Conservation (phyloP, 2,797 vertebrate species). For the Chaetophractus vellerosus region DNA sequence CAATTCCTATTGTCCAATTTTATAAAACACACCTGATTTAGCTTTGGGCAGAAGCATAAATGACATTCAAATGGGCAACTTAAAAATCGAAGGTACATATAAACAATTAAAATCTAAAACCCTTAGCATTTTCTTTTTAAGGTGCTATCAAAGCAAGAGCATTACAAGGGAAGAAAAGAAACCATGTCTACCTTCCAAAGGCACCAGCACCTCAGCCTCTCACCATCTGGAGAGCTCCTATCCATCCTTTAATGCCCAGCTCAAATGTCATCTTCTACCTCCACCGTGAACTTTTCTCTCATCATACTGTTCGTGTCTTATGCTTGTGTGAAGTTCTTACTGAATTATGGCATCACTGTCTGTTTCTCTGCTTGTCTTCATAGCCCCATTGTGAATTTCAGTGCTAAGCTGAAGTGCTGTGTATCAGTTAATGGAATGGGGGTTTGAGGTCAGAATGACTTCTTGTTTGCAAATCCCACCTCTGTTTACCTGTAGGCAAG, state of each 20-base stretch:
- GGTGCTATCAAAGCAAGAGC: background rate
- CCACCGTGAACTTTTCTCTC: background rate
- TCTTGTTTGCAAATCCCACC: background rate
- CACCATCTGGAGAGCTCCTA: background rate
- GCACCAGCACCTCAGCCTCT: background rate
- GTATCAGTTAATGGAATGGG: background rate
- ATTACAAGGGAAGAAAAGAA: background rate
- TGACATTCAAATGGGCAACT: background rate
- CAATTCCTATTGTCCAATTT: background rate
- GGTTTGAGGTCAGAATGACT: background rate
- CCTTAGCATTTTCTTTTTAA: background rate
- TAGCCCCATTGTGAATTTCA: background rate
- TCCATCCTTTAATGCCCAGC: background rate
- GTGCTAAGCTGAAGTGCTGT: fast-evolving
- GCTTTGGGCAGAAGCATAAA: background rate
- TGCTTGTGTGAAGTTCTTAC: no score
- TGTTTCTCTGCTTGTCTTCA: background rate
- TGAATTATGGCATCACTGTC: background rate
- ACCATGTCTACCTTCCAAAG: fast-evolving
- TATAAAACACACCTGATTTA: background rate
- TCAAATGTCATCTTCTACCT: background rate
- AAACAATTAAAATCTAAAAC: background rate
- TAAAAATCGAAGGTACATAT: fast-evolving
- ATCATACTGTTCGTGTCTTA: background rate
- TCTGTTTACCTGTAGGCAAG: no score